Conservation (phyloP, 2,113 vertebrate genomes). For the Orthonyx spaldingii region DNA sequence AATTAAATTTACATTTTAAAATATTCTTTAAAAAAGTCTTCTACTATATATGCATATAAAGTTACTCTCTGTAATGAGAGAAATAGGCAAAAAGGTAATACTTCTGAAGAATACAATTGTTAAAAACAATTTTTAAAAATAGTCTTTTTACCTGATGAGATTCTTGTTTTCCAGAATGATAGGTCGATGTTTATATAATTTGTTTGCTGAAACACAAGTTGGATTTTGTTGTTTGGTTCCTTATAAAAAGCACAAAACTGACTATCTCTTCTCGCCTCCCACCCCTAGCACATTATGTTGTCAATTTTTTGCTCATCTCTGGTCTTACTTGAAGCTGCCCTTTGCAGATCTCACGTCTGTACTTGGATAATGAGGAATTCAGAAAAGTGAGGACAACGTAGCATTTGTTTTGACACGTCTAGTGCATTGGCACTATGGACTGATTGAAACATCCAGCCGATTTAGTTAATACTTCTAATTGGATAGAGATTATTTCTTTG, state of each 20-base stretch:
- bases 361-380: not conserved
- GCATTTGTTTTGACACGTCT: not conserved
- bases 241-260: not conserved
- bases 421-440: not conserved
- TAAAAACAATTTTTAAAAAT: not conserved
- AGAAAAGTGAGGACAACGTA: not conserved
- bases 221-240: not conserved
- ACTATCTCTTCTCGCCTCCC: not conserved
- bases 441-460: not conserved
- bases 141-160: not conserved
- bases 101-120: not conserved
- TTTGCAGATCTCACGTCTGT: not conserved
- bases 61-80: not conserved
- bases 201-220: not conserved
- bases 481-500: not conserved
- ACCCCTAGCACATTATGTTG: fast-evolving
- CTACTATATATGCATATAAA: not conserved
- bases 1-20: not conserved
- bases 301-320: not conserved
- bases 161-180: not conserved
- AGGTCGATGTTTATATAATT: fast-evolving
- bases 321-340: not conserved
- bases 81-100: not conserved
- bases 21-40: not conserved
- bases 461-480: not conserved